Evolutionary conservation across 2,888 invertebrate genomes (phyloP).

Genomic region (Drosophila mettleri): DNA sequence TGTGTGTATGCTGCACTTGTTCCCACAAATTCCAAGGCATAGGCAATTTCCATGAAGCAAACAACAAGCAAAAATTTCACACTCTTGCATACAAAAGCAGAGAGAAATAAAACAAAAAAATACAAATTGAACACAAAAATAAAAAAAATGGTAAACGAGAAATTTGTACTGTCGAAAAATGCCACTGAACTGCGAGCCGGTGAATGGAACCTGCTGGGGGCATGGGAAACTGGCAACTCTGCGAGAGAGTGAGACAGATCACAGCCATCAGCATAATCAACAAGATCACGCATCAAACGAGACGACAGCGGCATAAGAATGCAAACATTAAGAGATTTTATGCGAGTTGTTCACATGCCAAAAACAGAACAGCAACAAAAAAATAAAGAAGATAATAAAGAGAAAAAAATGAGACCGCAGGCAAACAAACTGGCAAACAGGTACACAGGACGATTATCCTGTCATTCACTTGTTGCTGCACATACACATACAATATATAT

Average conservation of each 20-base stretch:
- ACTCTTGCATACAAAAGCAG: constrained; percentile 61
- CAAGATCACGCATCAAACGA: constrained; percentile 80
- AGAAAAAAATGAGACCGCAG: constrained; percentile 43
- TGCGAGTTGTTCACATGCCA: constrained; percentile 81
- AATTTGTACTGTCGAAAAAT: constrained; percentile 68
- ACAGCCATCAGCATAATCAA: constrained; percentile 74
- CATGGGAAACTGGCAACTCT: constrained; percentile 35
- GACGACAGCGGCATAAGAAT: constrained; percentile 79
- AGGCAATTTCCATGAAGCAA: constrained; percentile 75
- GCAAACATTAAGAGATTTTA: constrained; percentile 80
- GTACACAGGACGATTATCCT: constrained; percentile 80
- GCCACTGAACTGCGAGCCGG: constrained; percentile 55
- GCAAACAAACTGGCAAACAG: constrained; percentile 58
- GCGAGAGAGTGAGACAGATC: constrained; percentile 36
- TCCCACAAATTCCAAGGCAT: constrained; percentile 76
- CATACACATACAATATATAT: constrained; percentile 28
- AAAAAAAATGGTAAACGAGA: constrained; percentile 48
- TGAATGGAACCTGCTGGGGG: constrained; percentile 57
- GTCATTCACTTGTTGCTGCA: constrained; percentile 77
- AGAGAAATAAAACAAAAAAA: constrained; percentile 21
- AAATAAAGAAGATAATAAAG: constrained; percentile 15
- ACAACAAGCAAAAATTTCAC: constrained; percentile 72
- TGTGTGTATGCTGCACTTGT: constrained; percentile 66
- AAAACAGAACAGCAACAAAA: constrained; percentile 39
- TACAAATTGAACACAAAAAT: constrained; percentile 14